Conservation (phyloP, 2,797 vertebrate genomes). For the Sandelia bainsii region DNA sequence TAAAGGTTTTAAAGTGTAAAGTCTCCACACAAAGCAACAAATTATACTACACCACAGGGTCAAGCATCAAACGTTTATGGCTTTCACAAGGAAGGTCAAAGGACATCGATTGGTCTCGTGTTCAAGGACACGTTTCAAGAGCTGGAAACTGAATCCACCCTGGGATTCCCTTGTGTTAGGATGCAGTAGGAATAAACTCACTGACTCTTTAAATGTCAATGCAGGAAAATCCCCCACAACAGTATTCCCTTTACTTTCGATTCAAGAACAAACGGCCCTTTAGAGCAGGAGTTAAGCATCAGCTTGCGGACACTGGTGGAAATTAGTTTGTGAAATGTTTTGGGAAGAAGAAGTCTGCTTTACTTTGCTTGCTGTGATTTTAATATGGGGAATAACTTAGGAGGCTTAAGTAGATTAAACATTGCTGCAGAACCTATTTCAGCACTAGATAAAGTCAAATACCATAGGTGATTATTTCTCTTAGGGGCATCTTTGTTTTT, state of each 20-base stretch:
- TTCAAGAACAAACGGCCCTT: background rate
- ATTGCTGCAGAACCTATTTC: constrained; percentile 10
- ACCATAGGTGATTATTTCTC: background rate
- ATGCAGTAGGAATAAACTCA: background rate
- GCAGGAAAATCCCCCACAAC: background rate
- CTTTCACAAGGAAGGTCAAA: constrained; percentile 18
- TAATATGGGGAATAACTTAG: background rate
- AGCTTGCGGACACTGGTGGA: background rate
- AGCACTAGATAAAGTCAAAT: constrained; percentile 18
- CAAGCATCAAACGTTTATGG: constrained; percentile 46
- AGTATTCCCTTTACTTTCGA: no score
- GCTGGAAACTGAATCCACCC: constrained; percentile 40
- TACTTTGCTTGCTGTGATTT: constrained; percentile 1
- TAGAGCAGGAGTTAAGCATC: background rate
- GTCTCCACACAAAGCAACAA: constrained; percentile 1
- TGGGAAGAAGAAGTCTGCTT: no score
- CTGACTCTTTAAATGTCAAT: background rate
- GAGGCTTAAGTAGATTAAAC: background rate
- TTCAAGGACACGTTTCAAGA: constrained; percentile 53
- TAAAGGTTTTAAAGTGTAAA: background rate
- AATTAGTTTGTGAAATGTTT: no score
- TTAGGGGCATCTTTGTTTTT: constrained; percentile 5
- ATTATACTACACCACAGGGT: constrained; percentile 4
- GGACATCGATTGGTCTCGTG: constrained; percentile 35
- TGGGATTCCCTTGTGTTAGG: background rate